Percentiles rank a stretch among this genome's conserved stretches.
Conservation (phyloP, 2,888 invertebrate genomes). For the Shargacucullia verbasci region DNA sequence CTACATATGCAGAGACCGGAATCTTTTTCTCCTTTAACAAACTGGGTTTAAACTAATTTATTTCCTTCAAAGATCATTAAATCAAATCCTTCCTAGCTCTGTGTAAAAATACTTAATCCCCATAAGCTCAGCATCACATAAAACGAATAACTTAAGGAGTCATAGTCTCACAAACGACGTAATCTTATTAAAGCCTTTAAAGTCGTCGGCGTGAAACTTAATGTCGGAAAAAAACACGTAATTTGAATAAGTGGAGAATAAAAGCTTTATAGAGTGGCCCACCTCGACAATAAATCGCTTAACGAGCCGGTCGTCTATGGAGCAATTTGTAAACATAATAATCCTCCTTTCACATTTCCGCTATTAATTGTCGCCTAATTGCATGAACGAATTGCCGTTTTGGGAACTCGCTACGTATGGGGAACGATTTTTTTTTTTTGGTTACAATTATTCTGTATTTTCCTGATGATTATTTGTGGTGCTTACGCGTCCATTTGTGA, state of each 20-base stretch:
- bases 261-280: conserved; percentile 48
- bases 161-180: conserved; percentile 28
- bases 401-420: conserved; percentile 46
- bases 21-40: no score
- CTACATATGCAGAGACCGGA: no score
- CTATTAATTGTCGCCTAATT: conserved; percentile 65
- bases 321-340: conserved; percentile 66
- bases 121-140: conserved; percentile 32
- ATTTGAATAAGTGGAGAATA: conserved; percentile 49
- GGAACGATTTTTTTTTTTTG: conserved; percentile 14
- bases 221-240: conserved; percentile 45
- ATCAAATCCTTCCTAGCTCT: conserved; percentile 20
- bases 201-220: conserved; percentile 39
- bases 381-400: conserved; percentile 57
- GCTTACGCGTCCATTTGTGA: conserved; percentile 17
- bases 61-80: background rate
- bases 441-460: conserved; percentile 3
- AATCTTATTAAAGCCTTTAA: conserved; percentile 44
- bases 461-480: background rate
- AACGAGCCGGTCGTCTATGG: conserved; percentile 56
- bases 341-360: conserved; percentile 62
- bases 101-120: conserved; percentile 32
- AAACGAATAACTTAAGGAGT: conserved; percentile 41
- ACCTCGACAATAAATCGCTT: conserved; percentile 59
- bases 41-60: no score